phyloP scores from a whole-genome alignment of 2,888 invertebrate genomes.

The Germaria angustata region DNA sequence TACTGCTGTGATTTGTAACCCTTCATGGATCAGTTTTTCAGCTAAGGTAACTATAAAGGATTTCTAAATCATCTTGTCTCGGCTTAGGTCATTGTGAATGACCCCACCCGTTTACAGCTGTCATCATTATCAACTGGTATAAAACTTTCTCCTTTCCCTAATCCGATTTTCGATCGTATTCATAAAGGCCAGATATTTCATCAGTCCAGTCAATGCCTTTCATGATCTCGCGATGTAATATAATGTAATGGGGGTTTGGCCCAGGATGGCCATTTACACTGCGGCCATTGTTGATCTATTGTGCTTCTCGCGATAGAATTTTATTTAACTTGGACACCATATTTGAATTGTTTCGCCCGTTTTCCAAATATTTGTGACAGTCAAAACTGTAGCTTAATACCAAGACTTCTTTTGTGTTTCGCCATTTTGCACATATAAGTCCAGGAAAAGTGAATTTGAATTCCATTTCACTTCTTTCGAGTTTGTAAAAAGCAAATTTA shows the following conservation, averaged over 20 bases:
- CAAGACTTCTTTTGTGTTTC: slow-evolving; percentile 38
- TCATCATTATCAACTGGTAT: slow-evolving; percentile 55
- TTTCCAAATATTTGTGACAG: slow-evolving; percentile 29
- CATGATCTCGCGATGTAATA: too few relatives aligned
- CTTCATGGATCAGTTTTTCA: slow-evolving; percentile 28
- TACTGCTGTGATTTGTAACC: slow-evolving; percentile 30
- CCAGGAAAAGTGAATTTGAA: slow-evolving; percentile 27
- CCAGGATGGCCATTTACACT: too few relatives aligned
- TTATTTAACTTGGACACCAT: not conserved
- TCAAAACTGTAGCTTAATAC: slow-evolving; percentile 19
- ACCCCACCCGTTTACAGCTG: too few relatives aligned
- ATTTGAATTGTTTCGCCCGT: slow-evolving; percentile 21
- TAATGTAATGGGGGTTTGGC: too few relatives aligned
- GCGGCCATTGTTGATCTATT: too few relatives aligned
- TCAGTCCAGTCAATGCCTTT: not conserved
- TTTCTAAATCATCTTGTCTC: slow-evolving; percentile 53
- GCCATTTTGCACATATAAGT: slow-evolving; percentile 41
- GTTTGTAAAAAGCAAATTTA: slow-evolving; percentile 1
- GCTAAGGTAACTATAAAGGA: slow-evolving; percentile 36
- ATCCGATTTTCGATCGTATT: slow-evolving; percentile 11
- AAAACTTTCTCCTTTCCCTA: slow-evolving; percentile 59
- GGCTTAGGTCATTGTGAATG: slow-evolving; percentile 43
- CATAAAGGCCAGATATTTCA: not conserved
- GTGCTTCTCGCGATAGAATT: too few relatives aligned
- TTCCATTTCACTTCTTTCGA: slow-evolving; percentile 17